Base-by-base conservation (phyloP, 1,140 invertebrate genomes). In the Eulimnadia texana region DNA sequence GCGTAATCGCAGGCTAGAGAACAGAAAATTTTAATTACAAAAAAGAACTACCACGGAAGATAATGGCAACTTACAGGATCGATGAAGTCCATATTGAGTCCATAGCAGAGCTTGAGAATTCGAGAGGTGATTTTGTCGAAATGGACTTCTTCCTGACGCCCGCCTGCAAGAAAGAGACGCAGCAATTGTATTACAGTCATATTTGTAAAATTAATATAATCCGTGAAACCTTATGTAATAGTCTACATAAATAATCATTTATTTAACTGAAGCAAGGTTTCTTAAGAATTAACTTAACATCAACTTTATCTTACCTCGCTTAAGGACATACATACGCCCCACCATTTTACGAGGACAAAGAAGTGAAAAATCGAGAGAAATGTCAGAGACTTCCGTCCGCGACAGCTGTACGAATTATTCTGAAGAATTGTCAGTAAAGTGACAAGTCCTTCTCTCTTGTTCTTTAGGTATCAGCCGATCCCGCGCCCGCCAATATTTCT, bases 71-170 rank as follows among this genome's bases (percentile, higher is more conserved):
- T 83, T 80, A 95, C 92, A 23, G 95, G 93, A 74, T 98, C 92
- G 49, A 98, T 84, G 79, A 88, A 97, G 61, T 98, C 91, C 82
- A 87, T 88, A 72, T 98, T 91, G 2, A 98, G 77, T 29, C 90
- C 90, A 79, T 97, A 97, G 70, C 95, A 97, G 55, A 98, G 77
- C 70, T 98, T 98, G 69, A 87, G 82, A 33, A 99, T 93, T 67
- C 95, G 78, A 0, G 89, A 93, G 1, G 94, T 98, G 61, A 99
- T 98, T 80, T 99, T 98, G 73, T 98, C 94, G 74, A 97, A 91
- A 74, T 94, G 88, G 2, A 98, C 87, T 67, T 86, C 83, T 74
- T 99, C 93, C 69, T 86, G 82, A n/a, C 88, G 78, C 0, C 92
- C 93, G 81, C 87, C 93, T 68, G 64, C 56, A 68, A 64, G 19